Evolutionary conservation across 2,888 invertebrate genomes (phyloP).

Genomic region (Diploptera punctata): DNA sequence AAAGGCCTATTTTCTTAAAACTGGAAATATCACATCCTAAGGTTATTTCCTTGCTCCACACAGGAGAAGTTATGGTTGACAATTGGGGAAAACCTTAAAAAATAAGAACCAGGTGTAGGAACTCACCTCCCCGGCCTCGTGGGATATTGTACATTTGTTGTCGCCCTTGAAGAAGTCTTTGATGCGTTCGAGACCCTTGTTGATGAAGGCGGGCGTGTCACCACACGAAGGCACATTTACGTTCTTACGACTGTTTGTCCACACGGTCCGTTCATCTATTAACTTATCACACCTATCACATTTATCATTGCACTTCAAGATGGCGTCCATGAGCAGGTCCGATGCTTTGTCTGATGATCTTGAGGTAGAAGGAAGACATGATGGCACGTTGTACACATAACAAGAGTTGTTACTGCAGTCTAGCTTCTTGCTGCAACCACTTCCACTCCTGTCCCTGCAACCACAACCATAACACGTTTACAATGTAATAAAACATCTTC

Average conservation of each 20-base stretch:
- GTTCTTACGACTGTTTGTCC: too few species aligned
- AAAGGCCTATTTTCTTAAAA: too few species aligned
- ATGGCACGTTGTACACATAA: conserved; percentile 22
- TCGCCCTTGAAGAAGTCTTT: neutral
- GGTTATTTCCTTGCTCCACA: too few species aligned
- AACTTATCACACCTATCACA: conserved; percentile 22
- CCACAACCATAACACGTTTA: too few species aligned
- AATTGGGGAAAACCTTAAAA: too few species aligned
- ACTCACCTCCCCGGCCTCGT: neutral
- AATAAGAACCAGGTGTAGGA: too few species aligned
- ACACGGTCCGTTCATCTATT: conserved; percentile 13
- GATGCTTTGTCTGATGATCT: conserved; percentile 56
- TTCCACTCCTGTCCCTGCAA: too few species aligned
- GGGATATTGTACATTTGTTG: neutral
- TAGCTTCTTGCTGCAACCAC: neutral
- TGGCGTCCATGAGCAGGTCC: conserved; percentile 62
- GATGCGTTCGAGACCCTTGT: neutral
- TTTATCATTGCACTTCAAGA: conserved; percentile 53
- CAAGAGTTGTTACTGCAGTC: neutral
- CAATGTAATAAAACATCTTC: too few species aligned
- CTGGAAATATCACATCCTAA: too few species aligned
- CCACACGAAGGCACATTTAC: neutral
- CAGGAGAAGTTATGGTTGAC: too few species aligned
- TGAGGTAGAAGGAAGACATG: conserved; percentile 36
- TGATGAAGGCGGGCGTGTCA: neutral